Conservation (phyloP, 1,140 invertebrate species). For the Sminthurinus signatus region DNA sequence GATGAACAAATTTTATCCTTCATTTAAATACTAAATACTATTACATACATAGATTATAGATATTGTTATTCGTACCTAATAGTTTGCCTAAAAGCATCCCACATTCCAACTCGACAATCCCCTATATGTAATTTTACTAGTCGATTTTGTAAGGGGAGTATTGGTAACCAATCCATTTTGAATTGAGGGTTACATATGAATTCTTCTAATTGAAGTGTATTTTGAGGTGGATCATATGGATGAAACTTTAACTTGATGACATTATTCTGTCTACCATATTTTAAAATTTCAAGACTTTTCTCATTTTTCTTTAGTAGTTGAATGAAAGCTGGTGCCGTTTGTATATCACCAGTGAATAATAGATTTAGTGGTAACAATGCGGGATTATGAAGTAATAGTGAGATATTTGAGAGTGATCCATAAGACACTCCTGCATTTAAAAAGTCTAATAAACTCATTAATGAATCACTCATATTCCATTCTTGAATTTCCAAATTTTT, state of each 20-base stretch:
- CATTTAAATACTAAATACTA: too few species aligned
- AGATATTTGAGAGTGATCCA: not conserved
- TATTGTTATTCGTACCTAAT: too few species aligned
- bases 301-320: not conserved
- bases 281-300: not conserved
- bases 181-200: slow-evolving; percentile 2
- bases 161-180: slow-evolving; percentile 3
- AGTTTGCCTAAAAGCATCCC: too few species aligned
- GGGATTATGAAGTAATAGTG: slow-evolving; percentile 1
- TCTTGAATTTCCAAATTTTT: slow-evolving; percentile 1
- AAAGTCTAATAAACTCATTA: slow-evolving; percentile 1
- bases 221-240: not conserved
- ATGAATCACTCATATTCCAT: slow-evolving; percentile 6
- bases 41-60: too few species aligned
- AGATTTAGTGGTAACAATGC: not conserved
- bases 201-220: not conserved
- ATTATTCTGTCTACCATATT: not conserved
- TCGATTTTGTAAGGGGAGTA: not conserved
- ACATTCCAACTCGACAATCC: slow-evolving; percentile 11
- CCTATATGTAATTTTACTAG: slow-evolving; percentile 1
- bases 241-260: not conserved
- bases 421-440: not conserved
- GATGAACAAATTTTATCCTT: too few species aligned
- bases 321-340: not conserved
- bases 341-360: not conserved